Evolutionary conservation across 2,888 invertebrate species (phyloP), one percentile per base, ranked within the genome.

Genomic region (Dynastes tityus): DNA sequence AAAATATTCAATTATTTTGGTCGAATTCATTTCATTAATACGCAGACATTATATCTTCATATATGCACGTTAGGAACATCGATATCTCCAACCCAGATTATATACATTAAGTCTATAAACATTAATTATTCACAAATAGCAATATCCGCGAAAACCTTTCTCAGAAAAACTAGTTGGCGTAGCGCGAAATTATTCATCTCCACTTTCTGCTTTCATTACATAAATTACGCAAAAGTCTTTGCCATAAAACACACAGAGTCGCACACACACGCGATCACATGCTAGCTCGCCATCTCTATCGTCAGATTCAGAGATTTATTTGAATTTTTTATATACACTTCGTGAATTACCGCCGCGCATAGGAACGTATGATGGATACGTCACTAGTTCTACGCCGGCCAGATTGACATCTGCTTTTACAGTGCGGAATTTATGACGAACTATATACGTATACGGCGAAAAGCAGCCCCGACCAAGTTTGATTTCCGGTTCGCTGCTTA

Each of bases 241-340:
- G 71, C 37, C 71, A 71, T 71, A 71, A 71, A 71, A 71, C 71
- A 16, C 71, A 58, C 61, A 61, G 32, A 37, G 32, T 37, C 40
- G 13, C 64, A 64, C 16, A 53, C 53, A 53, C n/a, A n/a, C 13
- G 13, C 53, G n/a, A 53, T 16, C 53, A n/a, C 16, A 16, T 16
- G 53, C 16, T 9, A 55, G 71, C 49, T 58, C 32, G 58, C 71
- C 58, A 58, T 58, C n/a, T 37, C 71, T 40, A 71, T 71, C 71
- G 55, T 55, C 71, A 71, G 37, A 53, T 70, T n/a, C 70, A 32
- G 70, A 70, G 70, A 71, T 71, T 71, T 71, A 71, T 71, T 58
- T 55, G 71, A 71, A 71, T 71, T 71, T 70, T 71, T 71, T 71
- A 71, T 58, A 22, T 40, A 71, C 71, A 71, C 55, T 71, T 71